Percentiles rank a stretch among this genome's conserved stretches.
Evolutionary conservation across 2,113 vertebrate species (phyloP).

Genomic region (Alosa alosa): DNA sequence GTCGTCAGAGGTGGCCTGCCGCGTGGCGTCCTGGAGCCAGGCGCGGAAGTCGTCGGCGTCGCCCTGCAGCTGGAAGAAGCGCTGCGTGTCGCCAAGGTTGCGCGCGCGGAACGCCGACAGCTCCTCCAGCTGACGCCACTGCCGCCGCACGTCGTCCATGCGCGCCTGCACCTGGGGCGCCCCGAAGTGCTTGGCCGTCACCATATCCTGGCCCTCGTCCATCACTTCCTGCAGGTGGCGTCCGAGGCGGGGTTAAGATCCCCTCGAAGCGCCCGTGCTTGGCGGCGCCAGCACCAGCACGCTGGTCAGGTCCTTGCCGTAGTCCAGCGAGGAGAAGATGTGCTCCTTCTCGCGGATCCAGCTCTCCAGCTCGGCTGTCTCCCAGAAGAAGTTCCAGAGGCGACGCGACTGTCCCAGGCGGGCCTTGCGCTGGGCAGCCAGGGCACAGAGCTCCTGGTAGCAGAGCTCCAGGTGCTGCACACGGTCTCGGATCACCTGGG

Average conservation of each 20-base stretch:
- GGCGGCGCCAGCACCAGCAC: constrained; percentile 83
- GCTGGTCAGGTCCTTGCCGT: constrained; percentile 89
- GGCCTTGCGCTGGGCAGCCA: constrained; percentile 78
- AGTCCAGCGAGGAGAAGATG: constrained; percentile 89
- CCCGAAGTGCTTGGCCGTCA: constrained; percentile 73
- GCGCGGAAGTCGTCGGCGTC: constrained; percentile 87
- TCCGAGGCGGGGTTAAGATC: no score
- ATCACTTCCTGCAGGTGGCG: constrained; percentile 76
- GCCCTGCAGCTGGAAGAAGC: constrained; percentile 93
- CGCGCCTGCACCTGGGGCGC: constrained; percentile 72
- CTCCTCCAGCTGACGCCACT: constrained; percentile 91
- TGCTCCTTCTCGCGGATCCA: constrained; percentile 98
- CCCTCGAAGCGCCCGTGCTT: constrained; percentile 92
- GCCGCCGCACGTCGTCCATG: constrained; percentile 68
- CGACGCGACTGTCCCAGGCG: constrained; percentile 84
- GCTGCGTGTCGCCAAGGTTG: constrained; percentile 81
- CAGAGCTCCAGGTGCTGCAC: constrained; percentile 88
- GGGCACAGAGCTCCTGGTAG: constrained; percentile 78
- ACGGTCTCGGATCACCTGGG: constrained; percentile 87
- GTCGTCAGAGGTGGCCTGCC: constrained; percentile 78
- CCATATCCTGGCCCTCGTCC: constrained; percentile 76
- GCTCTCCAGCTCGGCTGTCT: constrained; percentile 86
- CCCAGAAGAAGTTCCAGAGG: constrained; percentile 93
- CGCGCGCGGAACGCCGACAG: constrained; percentile 84
- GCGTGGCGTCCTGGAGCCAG: constrained; percentile 80